phyloP scores from a whole-genome alignment of 2,113 vertebrate species.

The Haemorhous mexicanus region DNA sequence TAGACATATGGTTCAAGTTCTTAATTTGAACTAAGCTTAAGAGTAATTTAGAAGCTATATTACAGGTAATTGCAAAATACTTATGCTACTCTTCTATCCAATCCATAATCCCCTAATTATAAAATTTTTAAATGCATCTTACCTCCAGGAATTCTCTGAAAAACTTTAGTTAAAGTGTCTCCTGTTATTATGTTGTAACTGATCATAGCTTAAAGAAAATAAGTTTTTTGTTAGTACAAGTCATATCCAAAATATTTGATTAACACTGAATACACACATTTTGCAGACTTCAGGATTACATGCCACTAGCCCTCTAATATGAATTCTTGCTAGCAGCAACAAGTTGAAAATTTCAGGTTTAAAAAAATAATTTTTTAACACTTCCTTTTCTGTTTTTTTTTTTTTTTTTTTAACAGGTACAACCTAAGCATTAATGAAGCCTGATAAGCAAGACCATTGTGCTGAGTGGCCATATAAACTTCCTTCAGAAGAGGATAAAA shows the following conservation, averaged over 20 bases:
- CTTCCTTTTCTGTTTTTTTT: not conserved
- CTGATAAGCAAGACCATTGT: not conserved
- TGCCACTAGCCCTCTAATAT: not conserved
- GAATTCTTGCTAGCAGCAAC: not conserved
- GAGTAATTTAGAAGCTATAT: not conserved
- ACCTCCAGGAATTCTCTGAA: slow-evolving; percentile 93
- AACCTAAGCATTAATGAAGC: not conserved
- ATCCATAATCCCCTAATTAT: not conserved
- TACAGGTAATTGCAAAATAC: not conserved
- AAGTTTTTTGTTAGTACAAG: not conserved
- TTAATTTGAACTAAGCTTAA: not conserved
- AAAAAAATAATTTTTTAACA: not conserved
- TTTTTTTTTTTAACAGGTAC: not conserved
- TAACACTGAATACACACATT: not conserved
- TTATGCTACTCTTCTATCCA: not conserved
- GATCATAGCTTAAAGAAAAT: slow-evolving; percentile 86
- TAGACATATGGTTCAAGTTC: not conserved
- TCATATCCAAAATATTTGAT: not conserved
- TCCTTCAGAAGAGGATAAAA: not conserved
- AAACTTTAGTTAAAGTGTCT: slow-evolving; percentile 92
- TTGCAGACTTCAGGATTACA: not conserved
- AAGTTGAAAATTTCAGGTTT: not conserved
- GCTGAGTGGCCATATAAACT: not conserved
- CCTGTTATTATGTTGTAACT: slow-evolving; percentile 97
- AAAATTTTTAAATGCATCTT: slow-evolving; percentile 16